Base-by-base conservation (phyloP, 2,888 invertebrate genomes). In the Bimastos eiseni region DNA sequence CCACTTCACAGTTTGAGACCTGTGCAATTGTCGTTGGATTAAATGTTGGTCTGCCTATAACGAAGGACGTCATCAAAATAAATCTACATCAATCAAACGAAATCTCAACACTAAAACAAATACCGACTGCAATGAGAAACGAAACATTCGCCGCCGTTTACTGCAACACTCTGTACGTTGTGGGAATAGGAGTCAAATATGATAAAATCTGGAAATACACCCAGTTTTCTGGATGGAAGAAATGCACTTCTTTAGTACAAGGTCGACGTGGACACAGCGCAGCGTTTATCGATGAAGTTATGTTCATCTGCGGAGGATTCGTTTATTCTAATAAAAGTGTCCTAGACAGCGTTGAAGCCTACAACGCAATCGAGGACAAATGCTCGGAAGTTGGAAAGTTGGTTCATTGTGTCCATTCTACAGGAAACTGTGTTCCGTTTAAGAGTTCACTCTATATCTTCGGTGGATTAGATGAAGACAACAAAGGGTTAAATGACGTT, bases 201-300 rank as follows among this genome's bases (percentile, higher is more conserved):
- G n/a, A 70, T 70, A n/a, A 70, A 70, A 70, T 70, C 70, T 70
- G 70, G 70, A 70, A 70, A 30, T 70, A 70, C 70, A 70, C 8
- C 11, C 11, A 6, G 70, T 2, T 1, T 70, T 70, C 70, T n/a
- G 70, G 70, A 6, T 70, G 70, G 70, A 70, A n/a, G n/a, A 70
- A 70, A 70, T 70, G 70, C n/a, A n/a, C 70, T 6, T 70, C n/a
- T 70, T 70, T 70, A 70, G n/a, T 30, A n/a, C 70, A n/a, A n/a
- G 70, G 70, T 17, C 70, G 70, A 70, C 70, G 70, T n/a, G n/a
- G n/a, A n/a, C 70, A 70, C 70, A 70, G 70, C 70, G 70, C 70
- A 70, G 70, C 70, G 70, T 70, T 70, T 70, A n/a, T 70, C 70
- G 70, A 70, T 8, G 70, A 70, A 70, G 70, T 70, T 0, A n/a